These are phyloP conservation scores for Papilio machaon DNA, from an alignment of 1,140 invertebrate genomes.

Conservation along the genomic window DNA sequence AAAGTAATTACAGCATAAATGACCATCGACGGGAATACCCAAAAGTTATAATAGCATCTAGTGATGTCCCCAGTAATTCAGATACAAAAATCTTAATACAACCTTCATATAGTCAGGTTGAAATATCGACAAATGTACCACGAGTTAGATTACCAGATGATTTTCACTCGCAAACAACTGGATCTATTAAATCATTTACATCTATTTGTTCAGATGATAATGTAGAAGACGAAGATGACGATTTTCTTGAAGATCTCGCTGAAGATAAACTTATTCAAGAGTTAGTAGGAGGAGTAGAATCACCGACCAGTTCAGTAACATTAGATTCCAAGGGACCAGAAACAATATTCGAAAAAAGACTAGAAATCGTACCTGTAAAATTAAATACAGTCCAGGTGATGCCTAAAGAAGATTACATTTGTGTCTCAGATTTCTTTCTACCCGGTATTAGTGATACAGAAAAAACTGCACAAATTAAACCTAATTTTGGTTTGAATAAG, in stretches of 20 bases:
- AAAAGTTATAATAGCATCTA: conserved; percentile 73
- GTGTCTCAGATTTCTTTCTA: conserved; percentile 64
- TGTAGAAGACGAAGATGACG: conserved; percentile 66
- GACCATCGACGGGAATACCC: conserved; percentile 62
- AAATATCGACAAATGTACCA: conserved; percentile 62
- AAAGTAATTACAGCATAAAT: conserved; percentile 44
- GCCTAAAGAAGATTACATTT: conserved; percentile 71
- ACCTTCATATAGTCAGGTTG: conserved; percentile 61
- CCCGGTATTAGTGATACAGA: conserved; percentile 67
- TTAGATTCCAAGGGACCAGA: conserved; percentile 80
- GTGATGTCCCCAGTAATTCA: conserved; percentile 51
- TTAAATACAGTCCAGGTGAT: conserved; percentile 58
- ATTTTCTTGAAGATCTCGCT: conserved; percentile 61
- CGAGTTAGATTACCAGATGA: conserved; percentile 72
- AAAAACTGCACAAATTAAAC: conserved; percentile 75
- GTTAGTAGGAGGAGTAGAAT: conserved; percentile 72
- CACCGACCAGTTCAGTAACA: conserved; percentile 69
- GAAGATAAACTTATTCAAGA: conserved; percentile 75
- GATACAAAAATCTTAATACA: conserved; percentile 71
- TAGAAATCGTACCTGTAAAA: conserved; percentile 76
- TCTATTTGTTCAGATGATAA: conserved; percentile 74
- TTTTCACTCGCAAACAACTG: conserved; percentile 67
- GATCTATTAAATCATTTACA: conserved; percentile 72
- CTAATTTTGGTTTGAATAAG: conserved; percentile 75
- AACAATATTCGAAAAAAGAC: conserved; percentile 72